Conservation (phyloP, 2,888 invertebrate species). For the Graphium colonna region DNA sequence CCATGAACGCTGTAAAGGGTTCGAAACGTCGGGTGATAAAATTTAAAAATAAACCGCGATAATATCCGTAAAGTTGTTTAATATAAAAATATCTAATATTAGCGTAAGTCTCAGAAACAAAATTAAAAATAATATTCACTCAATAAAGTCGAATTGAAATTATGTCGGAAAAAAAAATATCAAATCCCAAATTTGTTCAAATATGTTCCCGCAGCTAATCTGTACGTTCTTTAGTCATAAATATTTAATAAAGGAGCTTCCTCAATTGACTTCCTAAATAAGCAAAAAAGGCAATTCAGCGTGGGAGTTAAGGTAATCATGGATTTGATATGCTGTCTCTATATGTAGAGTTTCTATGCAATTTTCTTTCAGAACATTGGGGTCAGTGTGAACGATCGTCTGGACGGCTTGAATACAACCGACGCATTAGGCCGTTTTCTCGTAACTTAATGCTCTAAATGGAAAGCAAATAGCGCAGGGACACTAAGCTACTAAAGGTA, state of each 20-base stretch:
- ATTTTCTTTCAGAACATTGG: constrained; percentile 18
- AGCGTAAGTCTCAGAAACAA: too few species aligned
- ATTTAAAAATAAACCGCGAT: too few species aligned
- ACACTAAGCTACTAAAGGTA: neutral
- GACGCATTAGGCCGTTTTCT: neutral
- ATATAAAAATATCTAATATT: too few species aligned
- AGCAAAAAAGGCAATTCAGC: constrained; percentile 40
- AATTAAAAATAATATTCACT: too few species aligned
- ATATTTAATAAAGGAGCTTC: neutral
- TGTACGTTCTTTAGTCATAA: too few species aligned
- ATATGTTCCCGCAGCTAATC: too few species aligned
- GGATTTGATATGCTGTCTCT: constrained; percentile 37
- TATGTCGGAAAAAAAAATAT: too few species aligned
- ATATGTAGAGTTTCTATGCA: constrained; percentile 20
- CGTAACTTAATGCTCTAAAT: neutral
- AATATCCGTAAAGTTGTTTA: too few species aligned
- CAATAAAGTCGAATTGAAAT: too few species aligned
- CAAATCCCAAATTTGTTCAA: too few species aligned
- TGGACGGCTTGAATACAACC: constrained; percentile 12
- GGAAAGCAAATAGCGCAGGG: neutral
- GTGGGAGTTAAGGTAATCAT: constrained; percentile 34
- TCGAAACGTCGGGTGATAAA: too few species aligned
- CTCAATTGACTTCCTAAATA: neutral
- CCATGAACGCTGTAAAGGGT: too few species aligned
- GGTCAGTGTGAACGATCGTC: constrained; percentile 13